A percentile compares a stretch with the other conserved stretches of the same genome.
Conservation (phyloP, 2,888 invertebrate species). For the Noctuana brunneofusca region DNA sequence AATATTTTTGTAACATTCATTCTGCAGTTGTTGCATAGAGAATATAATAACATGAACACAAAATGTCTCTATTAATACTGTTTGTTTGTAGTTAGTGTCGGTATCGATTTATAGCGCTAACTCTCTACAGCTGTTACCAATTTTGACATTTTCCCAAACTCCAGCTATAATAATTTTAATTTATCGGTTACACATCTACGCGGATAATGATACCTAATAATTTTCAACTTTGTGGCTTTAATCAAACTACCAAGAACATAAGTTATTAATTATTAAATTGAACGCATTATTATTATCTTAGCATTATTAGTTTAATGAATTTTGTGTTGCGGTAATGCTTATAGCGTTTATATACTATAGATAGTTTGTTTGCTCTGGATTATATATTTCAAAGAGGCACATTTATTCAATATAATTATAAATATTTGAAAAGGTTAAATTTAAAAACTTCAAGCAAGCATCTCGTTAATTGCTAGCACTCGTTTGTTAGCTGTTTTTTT, state of each 20-base stretch:
- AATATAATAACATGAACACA: background rate
- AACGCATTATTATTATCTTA: too few relatives aligned
- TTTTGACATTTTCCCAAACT: constrained; percentile 37
- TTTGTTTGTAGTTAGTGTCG: constrained; percentile 29
- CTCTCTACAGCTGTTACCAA: constrained; percentile 59
- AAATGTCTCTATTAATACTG: constrained; percentile 8
- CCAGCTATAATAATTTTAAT: constrained; percentile 23
- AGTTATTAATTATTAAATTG: background rate
- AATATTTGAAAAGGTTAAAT: too few relatives aligned
- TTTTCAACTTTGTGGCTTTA: background rate
- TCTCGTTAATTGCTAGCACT: too few relatives aligned
- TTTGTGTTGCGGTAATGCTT: background rate
- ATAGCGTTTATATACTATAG: too few relatives aligned
- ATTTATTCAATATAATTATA: too few relatives aligned
- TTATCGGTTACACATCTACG: background rate
- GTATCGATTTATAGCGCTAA: constrained; percentile 62
- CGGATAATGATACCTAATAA: background rate
- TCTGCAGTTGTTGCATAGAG: background rate
- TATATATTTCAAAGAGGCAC: too few relatives aligned
- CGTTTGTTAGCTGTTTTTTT: too few relatives aligned
- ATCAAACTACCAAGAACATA: background rate
- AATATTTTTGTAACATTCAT: too few relatives aligned
- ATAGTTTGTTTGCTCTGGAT: too few relatives aligned
- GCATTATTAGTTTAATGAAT: background rate
- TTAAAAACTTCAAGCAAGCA: too few relatives aligned